Evolutionary conservation across 2,888 invertebrate genomes (phyloP), one percentile per base, ranked within the genome.

Genomic region (Papilio gigon): DNA sequence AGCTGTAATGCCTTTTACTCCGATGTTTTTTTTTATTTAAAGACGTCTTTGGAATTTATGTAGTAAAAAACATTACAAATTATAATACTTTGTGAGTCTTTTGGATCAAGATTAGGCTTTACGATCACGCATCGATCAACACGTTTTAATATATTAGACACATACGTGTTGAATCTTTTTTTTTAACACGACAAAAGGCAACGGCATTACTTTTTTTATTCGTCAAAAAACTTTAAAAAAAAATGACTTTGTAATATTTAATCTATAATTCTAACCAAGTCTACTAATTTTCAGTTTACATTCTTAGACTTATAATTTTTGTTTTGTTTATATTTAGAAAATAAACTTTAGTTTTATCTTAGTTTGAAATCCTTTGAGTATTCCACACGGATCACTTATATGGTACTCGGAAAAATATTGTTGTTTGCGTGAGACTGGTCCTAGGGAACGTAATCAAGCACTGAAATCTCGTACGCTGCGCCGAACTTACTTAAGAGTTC

Each of bases 401-500:
- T 14, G 11, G 58, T 2, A 58, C 59, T 50, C 67, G 53, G 61
- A 67, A 67, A 67, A 62, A 22, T 67, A n/a, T 53, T 61, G 40
- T 53, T 67, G n/a, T 40, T 61, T 33, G 37, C 37, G 53, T 53
- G 44, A 35, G 30, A 35, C 60, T 63, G 56, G 62, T 63, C 25
- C 6, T 60, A n/a, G 53, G 14, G 44, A 22, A 59, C 27, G 58
- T 60, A 65, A 65, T 69, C 69, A 50, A 58, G 53, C 30, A 65
- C 64, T 74, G 67, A 71, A 68, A 76, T 80, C 78, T 75, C 66
- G 62, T 74, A 79, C 76, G 30, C 40, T 27, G 37, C 44, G 50
- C 60, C 78, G 77, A 80, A 75, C 78, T 77, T 80, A 77, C 78
- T 83, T 80, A 79, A 47, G 80, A 83, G 79, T 85, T 85, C 79